Conservation (phyloP, 2,113 vertebrate species). For the Eublepharis macularius region DNA sequence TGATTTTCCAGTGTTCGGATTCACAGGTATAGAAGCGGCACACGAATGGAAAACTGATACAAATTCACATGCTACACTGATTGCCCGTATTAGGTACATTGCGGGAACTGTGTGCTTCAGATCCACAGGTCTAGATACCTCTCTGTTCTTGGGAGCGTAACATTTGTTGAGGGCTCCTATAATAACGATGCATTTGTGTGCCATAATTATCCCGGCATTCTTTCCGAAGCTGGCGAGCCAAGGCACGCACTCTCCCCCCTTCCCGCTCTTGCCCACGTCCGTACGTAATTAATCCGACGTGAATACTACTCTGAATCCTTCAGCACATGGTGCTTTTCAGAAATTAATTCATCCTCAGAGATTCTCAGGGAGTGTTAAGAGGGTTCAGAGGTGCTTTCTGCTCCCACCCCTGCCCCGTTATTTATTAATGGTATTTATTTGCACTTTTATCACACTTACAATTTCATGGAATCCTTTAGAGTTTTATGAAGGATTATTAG, state of each 20-base stretch:
- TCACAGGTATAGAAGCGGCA: too few relatives aligned
- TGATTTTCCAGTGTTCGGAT: too few relatives aligned
- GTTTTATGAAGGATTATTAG: not conserved
- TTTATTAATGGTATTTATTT: constrained; percentile 24
- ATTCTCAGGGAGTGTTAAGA: not conserved
- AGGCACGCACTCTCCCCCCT: not conserved
- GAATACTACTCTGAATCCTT: constrained; percentile 3
- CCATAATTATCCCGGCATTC: not conserved
- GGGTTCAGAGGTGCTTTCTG: not conserved
- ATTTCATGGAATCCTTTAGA: not conserved
- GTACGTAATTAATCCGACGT: constrained; percentile 39
- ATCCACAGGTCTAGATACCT: too few relatives aligned
- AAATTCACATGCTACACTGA: too few relatives aligned
- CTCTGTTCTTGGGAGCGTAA: too few relatives aligned
- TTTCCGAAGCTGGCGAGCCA: not conserved
- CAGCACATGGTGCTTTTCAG: not conserved
- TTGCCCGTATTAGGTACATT: too few relatives aligned
- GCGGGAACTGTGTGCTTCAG: too few relatives aligned
- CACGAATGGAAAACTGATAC: too few relatives aligned
- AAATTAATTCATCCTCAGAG: not conserved
- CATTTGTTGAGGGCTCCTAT: not conserved
- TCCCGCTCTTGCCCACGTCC: not conserved
- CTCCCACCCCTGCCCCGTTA: not conserved
- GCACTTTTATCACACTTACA: not conserved
- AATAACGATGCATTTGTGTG: not conserved